phyloP scores from a whole-genome alignment of 92 coral and sea anemone genomes.

The Porites lobata region DNA sequence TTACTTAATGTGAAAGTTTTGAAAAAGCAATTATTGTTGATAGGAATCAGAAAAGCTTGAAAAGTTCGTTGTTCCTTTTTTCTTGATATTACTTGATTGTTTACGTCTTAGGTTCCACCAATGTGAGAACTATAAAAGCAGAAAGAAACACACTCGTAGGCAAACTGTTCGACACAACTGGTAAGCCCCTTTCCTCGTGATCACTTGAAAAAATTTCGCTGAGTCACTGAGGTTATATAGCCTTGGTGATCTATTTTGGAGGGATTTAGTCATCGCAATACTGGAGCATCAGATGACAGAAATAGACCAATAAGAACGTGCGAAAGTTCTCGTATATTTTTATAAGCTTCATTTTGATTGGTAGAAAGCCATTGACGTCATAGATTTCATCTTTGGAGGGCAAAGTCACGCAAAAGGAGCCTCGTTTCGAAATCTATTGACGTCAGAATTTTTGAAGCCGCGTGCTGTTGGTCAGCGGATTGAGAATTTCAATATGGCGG shows the following conservation, averaged over 20 bases:
- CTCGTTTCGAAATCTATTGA: conserved; percentile 25
- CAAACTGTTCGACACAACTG: too few relatives aligned
- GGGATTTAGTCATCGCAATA: conserved; percentile 2
- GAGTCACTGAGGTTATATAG: conserved; percentile 39
- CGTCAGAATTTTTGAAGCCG: conserved; percentile 10
- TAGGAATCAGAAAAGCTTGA: too few relatives aligned
- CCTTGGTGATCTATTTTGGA: conserved; percentile 5
- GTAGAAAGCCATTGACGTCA: conserved; percentile 60
- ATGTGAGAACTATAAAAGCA: not conserved
- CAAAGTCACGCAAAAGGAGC: conserved; percentile 30
- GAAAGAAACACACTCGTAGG: not conserved
- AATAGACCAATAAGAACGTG: conserved; percentile 2
- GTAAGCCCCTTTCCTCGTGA: conserved; percentile 3
- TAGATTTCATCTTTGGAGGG: not conserved
- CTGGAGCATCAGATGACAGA: not conserved
- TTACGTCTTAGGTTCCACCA: not conserved
- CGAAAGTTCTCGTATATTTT: conserved; percentile 10
- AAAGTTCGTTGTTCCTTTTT: not conserved
- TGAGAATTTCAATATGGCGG: conserved; percentile 77
- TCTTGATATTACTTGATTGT: not conserved
- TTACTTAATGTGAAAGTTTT: too few relatives aligned
- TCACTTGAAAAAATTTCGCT: not conserved
- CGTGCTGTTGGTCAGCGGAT: conserved; percentile 64
- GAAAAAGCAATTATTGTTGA: too few relatives aligned
- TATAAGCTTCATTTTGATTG: conserved; percentile 42